Evolutionary conservation across 2,888 invertebrate genomes (phyloP).

Genomic region (Barypeithes pellucidus): DNA sequence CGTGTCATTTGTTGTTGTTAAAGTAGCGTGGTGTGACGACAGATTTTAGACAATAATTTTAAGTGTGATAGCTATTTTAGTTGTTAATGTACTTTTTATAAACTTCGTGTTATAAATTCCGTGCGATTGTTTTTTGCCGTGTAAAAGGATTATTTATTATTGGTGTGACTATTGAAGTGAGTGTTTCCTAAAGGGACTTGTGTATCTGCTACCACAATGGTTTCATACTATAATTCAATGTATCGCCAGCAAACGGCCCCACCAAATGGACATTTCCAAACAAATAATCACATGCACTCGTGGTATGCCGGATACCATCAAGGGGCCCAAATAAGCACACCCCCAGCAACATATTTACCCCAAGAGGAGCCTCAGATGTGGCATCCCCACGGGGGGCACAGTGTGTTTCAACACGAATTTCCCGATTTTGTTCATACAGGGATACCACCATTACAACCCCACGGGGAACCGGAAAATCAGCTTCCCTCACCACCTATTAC

Average conservation of each 20-base stretch:
- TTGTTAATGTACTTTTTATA: constrained; percentile 11
- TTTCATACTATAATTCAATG: constrained; percentile 81
- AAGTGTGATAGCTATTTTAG: constrained; percentile 27
- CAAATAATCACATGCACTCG: constrained; percentile 63
- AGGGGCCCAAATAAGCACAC: constrained; percentile 61
- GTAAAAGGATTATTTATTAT: constrained; percentile 1
- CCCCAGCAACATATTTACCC: constrained; percentile 61
- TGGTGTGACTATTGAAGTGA: constrained; percentile 18
- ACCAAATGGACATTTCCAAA: constrained; percentile 73
- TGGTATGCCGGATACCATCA: constrained; percentile 73
- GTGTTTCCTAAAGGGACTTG: constrained; percentile 17
- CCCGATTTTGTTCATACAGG: constrained; percentile 66
- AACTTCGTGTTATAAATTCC: background rate
- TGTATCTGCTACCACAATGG: constrained; percentile 71
- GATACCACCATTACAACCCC: constrained; percentile 72
- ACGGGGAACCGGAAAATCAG: constrained; percentile 63
- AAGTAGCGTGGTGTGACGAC: constrained; percentile 27
- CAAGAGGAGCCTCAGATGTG: constrained; percentile 71
- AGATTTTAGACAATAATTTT: constrained; percentile 19
- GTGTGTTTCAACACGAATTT: constrained; percentile 70
- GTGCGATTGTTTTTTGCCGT: background rate
- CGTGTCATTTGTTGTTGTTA: constrained; percentile 42
- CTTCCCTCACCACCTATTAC: constrained; percentile 77
- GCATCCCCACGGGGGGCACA: constrained; percentile 67
- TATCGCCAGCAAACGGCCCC: constrained; percentile 72